These are phyloP conservation scores for Eueremaeus valkanovi DNA, from an alignment of 2,888 invertebrate species.

Conservation along the genomic window DNA sequence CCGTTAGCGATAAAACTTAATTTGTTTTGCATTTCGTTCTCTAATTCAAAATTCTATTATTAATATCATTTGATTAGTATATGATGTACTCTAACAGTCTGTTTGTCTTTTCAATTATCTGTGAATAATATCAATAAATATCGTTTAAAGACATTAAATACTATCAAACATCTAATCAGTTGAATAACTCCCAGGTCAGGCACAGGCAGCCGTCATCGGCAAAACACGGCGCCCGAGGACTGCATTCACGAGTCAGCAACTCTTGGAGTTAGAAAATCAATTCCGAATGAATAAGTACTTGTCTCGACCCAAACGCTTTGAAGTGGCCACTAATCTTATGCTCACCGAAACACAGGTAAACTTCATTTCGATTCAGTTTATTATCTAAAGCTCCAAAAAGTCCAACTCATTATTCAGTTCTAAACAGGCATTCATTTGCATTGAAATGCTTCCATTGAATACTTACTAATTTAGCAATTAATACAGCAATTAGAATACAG, in stretches of 20 bases:
- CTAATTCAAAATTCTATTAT: background rate
- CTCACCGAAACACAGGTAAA: conserved; percentile 94
- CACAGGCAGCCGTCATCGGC: conserved; percentile 54
- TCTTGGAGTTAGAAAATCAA: conserved; percentile 95
- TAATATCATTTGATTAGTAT: background rate
- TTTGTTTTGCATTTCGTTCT: background rate
- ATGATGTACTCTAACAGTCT: background rate
- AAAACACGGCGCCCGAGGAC: conserved; percentile 91
- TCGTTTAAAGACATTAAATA: background rate
- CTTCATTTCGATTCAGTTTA: no score
- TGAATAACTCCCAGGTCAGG: conserved; percentile 36
- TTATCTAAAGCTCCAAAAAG: no score
- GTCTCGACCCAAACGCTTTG: conserved; percentile 94
- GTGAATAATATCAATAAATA: background rate
- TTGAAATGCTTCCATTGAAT: no score
- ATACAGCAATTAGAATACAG: no score
- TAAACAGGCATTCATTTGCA: no score
- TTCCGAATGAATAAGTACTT: conserved; percentile 99
- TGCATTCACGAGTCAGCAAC: conserved; percentile 95
- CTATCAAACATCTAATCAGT: no score
- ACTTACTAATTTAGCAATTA: no score
- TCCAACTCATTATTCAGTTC: no score
- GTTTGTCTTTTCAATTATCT: background rate
- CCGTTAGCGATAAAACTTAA: conserved; percentile 6
- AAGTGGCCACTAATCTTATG: conserved; percentile 95